phyloP scores from a whole-genome alignment of 2,797 vertebrate genomes.

The Martes flavigula region DNA sequence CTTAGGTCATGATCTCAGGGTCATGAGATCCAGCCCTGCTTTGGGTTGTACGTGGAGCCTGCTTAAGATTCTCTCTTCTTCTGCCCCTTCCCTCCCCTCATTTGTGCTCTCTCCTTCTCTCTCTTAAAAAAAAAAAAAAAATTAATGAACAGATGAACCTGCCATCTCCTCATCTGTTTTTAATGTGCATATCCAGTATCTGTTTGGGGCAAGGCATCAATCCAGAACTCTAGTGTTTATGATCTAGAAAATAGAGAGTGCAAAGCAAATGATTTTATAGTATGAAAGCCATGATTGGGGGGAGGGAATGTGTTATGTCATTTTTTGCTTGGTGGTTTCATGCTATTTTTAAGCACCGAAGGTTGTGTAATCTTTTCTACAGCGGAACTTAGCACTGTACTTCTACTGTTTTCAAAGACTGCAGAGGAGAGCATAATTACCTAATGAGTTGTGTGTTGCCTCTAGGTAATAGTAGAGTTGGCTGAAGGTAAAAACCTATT shows the following conservation, averaged over 20 bases:
- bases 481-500: neutral
- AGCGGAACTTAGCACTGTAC: neutral
- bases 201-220: neutral
- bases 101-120: neutral
- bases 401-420: neutral
- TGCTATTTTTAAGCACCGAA: neutral
- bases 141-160: neutral
- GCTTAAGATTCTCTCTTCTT: neutral
- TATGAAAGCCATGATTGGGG: too few species aligned
- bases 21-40: neutral
- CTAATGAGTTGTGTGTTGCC: neutral
- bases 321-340: neutral
- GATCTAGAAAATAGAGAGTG: neutral
- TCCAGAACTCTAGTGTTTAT: neutral
- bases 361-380: neutral
- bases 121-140: neutral
- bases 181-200: neutral
- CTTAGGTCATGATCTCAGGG: neutral
- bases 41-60: neutral
- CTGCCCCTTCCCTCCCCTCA: too few species aligned
- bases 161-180: neutral
- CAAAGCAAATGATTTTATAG: neutral
- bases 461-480: neutral
- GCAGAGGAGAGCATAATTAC: neutral
- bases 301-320: neutral